Conservation (phyloP, 2,113 vertebrate genomes). For the Maccullochella peelii region DNA sequence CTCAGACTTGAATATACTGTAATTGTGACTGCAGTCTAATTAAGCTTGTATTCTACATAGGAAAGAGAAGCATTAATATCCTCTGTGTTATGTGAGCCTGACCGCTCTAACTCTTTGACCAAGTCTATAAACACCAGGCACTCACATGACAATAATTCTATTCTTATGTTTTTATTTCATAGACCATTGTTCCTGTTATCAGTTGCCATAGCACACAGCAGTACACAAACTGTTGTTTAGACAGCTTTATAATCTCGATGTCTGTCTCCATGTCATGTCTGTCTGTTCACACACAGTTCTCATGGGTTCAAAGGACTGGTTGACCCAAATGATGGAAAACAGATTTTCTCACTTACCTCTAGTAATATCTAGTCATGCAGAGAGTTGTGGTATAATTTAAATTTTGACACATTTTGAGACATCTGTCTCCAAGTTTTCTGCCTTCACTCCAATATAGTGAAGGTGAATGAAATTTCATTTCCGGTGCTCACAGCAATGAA, state of each 20-base stretch:
- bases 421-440: not conserved
- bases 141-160: constrained; percentile 73
- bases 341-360: not conserved
- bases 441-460: not conserved
- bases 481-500: not conserved
- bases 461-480: not conserved
- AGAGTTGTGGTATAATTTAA: not conserved
- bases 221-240: constrained; percentile 48
- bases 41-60: constrained; percentile 29
- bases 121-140: constrained; percentile 43
- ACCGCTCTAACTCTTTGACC: constrained; percentile 56
- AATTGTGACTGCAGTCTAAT: constrained; percentile 41
- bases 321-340: not conserved
- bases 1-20: constrained; percentile 27
- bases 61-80: constrained; percentile 49
- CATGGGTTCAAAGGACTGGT: not conserved
- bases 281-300: constrained; percentile 30
- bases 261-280: not conserved
- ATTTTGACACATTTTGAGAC: not conserved
- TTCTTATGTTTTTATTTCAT: constrained; percentile 67
- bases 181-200: constrained; percentile 53
- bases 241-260: constrained; percentile 24
- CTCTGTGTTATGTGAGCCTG: constrained; percentile 19
- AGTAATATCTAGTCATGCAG: not conserved
- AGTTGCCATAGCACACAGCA: constrained; percentile 40